Base-by-base conservation (phyloP, 1,140 invertebrate species). In the Macrosteles quadrilineatus region DNA sequence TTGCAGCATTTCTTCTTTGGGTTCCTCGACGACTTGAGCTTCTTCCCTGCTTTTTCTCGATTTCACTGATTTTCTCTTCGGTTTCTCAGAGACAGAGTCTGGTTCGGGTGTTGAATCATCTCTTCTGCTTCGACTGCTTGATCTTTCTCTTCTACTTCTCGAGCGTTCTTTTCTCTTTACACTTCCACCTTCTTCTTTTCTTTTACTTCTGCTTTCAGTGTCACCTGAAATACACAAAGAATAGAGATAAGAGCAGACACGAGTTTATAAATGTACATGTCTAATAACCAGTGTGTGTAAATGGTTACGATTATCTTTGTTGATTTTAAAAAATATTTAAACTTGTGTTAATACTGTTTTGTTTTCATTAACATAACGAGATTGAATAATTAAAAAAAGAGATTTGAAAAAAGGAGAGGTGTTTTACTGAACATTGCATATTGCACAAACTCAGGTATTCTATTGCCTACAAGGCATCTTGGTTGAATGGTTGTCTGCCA, bases 11-110 rank as follows among this genome's bases (percentile, higher is more conserved):
- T 68, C 75, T 57, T 71, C 72, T 31, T 73, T 68, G 66, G 71
- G 12, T 75, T 66, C 68, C 79, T 81, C 11, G 68, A 29, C n/a
- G 63, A 80, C 78, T 19, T 76, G 53, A 74, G 78, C 77, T 19
- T 74, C 63, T 21, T 45, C 31, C 2, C 63, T 66, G 74, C 76
- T 78, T 72, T 77, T 79, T 70, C 79, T 78, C 27, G 75, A 64
- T 76, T 72, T 79, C 77, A 71, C 79, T 75, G 47, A 81, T 73
- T 47, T 79, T 75, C 73, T 79, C 29, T 69, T 57, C n/a, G 57
- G 57, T 47, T 64, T 69, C 43, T 62, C 57, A 12, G 55, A 30
- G 6, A 32, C 53, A 19, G 43, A 63, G 23, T 63, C 57, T 27
- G 57, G 29, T 45, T 69, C 68, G 19, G 68, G 57, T n/a, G 68